Evolutionary conservation across 2,888 invertebrate species (phyloP).

Genomic region (Nemotelus nigrinus): DNA sequence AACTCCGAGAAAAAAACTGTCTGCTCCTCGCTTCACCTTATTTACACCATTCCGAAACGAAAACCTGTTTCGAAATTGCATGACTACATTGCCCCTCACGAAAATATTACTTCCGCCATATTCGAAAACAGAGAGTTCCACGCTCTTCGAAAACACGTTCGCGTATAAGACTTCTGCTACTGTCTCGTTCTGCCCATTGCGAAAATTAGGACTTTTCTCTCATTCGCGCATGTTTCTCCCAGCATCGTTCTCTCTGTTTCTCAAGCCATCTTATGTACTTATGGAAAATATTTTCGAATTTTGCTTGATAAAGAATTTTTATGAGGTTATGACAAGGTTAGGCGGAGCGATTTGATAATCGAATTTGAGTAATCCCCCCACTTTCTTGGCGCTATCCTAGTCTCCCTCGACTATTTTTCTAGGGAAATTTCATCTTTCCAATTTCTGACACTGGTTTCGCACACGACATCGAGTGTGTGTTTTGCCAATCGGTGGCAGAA

Average conservation of each 20-base stretch:
- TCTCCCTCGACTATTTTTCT: constrained; percentile 41
- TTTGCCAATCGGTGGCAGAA: constrained; percentile 24
- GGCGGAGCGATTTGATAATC: constrained; percentile 56
- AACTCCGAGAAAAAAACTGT: no score
- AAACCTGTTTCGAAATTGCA: neutral
- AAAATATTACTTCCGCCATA: neutral
- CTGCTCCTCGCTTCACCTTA: neutral
- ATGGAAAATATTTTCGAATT: constrained; percentile 26
- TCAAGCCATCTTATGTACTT: constrained; percentile 5
- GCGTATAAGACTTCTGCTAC: constrained; percentile 28
- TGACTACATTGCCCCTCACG: no score
- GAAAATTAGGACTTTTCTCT: neutral
- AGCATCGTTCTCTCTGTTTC: neutral
- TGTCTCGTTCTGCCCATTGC: neutral
- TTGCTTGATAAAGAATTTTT: constrained; percentile 53
- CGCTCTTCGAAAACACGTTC: neutral
- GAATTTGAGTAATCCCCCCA: constrained; percentile 45
- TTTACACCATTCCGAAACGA: neutral
- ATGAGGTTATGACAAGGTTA: constrained; percentile 57
- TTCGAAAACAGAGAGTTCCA: neutral
- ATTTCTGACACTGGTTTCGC: constrained; percentile 19
- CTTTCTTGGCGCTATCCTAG: constrained; percentile 37
- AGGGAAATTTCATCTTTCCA: constrained; percentile 49
- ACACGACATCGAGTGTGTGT: constrained; percentile 19
- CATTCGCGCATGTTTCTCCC: neutral